Conservation (phyloP, 2,888 invertebrate genomes). For the Morpho helenor region DNA sequence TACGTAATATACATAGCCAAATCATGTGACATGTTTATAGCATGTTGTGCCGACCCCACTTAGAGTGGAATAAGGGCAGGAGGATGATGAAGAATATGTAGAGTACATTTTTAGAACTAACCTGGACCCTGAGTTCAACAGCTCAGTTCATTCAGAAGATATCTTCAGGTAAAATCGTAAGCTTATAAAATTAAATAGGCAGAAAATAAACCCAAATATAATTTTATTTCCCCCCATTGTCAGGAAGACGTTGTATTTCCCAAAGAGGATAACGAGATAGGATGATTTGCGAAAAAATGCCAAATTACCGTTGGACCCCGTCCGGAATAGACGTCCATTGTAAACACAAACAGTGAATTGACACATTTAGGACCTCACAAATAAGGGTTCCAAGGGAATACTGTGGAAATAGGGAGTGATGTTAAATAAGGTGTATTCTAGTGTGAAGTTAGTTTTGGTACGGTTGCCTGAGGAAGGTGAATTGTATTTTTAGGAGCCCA, state of each 20-base stretch:
- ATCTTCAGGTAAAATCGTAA: too few species aligned
- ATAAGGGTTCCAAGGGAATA: constrained; percentile 5
- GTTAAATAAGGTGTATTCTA: constrained; percentile 11
- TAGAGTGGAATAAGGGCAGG: too few species aligned
- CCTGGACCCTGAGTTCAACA: too few species aligned
- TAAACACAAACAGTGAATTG: constrained; percentile 26
- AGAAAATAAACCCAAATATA: not conserved
- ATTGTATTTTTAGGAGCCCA: too few species aligned
- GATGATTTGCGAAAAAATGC: constrained; percentile 25
- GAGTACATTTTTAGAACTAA: too few species aligned
- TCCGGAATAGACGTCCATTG: constrained; percentile 22
- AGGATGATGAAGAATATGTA: too few species aligned
- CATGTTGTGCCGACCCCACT: too few species aligned
- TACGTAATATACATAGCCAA: too few species aligned
- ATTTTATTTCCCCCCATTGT: not conserved
- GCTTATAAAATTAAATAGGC: not conserved
- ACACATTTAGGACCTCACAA: constrained; percentile 20
- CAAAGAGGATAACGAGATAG: constrained; percentile 16
- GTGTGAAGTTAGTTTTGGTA: not conserved
- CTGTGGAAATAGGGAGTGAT: not conserved
- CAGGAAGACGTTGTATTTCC: not conserved
- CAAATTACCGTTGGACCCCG: constrained; percentile 24
- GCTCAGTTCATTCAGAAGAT: too few species aligned
- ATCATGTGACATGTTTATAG: too few species aligned
- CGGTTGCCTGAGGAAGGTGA: too few species aligned